Conservation (phyloP, 35 echinoderm and acorn worm genomes). For the Lytechinus variegatus region DNA sequence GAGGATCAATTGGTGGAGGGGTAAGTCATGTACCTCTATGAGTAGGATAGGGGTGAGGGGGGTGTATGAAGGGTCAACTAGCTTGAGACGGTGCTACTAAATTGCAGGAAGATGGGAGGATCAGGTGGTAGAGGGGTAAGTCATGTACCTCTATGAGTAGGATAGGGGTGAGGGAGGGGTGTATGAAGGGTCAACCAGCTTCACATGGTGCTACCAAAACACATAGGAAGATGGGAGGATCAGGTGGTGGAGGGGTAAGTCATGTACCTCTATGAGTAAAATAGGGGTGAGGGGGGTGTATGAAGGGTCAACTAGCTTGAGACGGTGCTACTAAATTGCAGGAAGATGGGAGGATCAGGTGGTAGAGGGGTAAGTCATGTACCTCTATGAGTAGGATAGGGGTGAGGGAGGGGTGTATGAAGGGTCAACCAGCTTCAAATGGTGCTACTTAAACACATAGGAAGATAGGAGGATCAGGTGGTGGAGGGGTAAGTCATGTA, state of each 20-base stretch:
- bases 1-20: slow-evolving; percentile 80
- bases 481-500: neutral
- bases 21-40: slow-evolving; percentile 49
- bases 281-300: too few species aligned
- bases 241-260: slow-evolving; percentile 50
- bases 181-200: slow-evolving; percentile 89
- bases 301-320: too few species aligned
- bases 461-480: slow-evolving; percentile 83
- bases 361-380: neutral
- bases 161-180: too few species aligned
- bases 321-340: too few species aligned
- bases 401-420: slow-evolving; percentile 24
- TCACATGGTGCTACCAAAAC: slow-evolving; percentile 94
- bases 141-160: neutral
- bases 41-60: too few species aligned
- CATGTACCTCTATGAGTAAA: too few species aligned
- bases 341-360: neutral
- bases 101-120: neutral
- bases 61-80: slow-evolving; percentile 94
- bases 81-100: too few species aligned
- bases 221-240: slow-evolving; percentile 87
- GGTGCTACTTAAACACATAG: slow-evolving; percentile 94
- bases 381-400: neutral
- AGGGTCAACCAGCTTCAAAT: slow-evolving; percentile 92
- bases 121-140: too few species aligned